phyloP scores from a whole-genome alignment of 2,888 invertebrate genomes.

The Phortica okadai region DNA sequence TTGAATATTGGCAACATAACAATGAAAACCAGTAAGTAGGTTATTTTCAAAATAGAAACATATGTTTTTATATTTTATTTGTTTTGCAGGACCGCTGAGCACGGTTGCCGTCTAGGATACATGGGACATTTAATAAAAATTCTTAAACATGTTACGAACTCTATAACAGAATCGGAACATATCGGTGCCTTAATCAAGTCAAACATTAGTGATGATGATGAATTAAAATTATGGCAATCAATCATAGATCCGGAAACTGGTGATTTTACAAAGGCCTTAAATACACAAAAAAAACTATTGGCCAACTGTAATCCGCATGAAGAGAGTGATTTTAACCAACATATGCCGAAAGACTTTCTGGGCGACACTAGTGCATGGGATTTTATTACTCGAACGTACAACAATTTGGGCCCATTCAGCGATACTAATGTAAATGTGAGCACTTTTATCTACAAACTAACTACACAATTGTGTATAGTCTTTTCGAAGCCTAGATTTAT shows the following conservation, averaged over 20 bases:
- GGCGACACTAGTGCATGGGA: conserved; percentile 52
- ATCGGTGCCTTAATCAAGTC: conserved; percentile 79
- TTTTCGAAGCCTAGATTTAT: no score
- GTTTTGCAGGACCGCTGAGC: conserved; percentile 76
- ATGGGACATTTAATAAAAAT: conserved; percentile 83
- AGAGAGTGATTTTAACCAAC: conserved; percentile 65
- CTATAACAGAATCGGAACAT: conserved; percentile 77
- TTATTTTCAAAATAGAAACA: background rate
- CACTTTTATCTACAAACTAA: background rate
- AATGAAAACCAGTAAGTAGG: conserved; percentile 85
- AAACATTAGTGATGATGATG: conserved; percentile 77
- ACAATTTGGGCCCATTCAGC: conserved; percentile 49
- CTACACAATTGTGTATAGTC: no score
- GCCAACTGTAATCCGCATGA: conserved; percentile 75
- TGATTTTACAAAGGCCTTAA: conserved; percentile 70
- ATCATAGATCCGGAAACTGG: conserved; percentile 71
- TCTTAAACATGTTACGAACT: conserved; percentile 78
- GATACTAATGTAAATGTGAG: conserved; percentile 38
- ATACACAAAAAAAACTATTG: conserved; percentile 71
- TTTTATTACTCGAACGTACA: conserved; percentile 44
- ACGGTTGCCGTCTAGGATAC: conserved; percentile 80
- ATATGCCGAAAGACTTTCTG: conserved; percentile 66
- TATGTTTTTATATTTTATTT: conserved; percentile 21
- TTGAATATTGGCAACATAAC: conserved; percentile 89
- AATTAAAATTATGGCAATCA: conserved; percentile 77